Percentiles rank a stretch among this genome's conserved stretches.
Evolutionary conservation across 1,140 invertebrate genomes (phyloP).

Genomic region (Radopholus similis): DNA sequence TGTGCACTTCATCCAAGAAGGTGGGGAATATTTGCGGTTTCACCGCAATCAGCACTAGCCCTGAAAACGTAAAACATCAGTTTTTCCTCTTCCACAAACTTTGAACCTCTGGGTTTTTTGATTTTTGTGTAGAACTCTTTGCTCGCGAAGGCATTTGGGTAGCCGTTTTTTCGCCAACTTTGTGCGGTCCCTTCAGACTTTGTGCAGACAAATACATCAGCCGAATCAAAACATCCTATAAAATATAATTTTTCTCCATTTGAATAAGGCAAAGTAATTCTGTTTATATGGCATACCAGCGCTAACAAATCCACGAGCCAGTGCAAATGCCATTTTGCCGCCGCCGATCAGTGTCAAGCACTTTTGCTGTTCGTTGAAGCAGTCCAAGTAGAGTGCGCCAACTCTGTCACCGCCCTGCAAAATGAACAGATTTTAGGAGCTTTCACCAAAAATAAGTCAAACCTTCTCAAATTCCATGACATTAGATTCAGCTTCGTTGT

Average conservation of each 20-base stretch:
- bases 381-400: slow-evolving; percentile 11
- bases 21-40: slow-evolving; percentile 30
- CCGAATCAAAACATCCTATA: slow-evolving; percentile 25
- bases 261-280: background rate
- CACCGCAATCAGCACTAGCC: slow-evolving; percentile 28
- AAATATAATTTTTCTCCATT: slow-evolving; percentile 12
- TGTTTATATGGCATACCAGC: slow-evolving; percentile 18
- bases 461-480: too few species aligned
- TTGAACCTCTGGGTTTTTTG: slow-evolving; percentile 19
- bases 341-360: slow-evolving; percentile 30
- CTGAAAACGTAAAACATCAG: too few species aligned
- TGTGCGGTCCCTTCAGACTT: slow-evolving; percentile 27
- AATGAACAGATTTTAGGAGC: background rate
- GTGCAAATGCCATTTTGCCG: slow-evolving; percentile 35
- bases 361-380: slow-evolving; percentile 15
- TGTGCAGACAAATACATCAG: slow-evolving; percentile 25
- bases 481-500: too few species aligned
- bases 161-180: slow-evolving; percentile 17
- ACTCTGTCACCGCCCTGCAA: background rate
- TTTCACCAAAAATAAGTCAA: background rate
- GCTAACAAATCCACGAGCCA: slow-evolving; percentile 35
- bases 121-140: slow-evolving; percentile 15
- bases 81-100: slow-evolving; percentile 5
- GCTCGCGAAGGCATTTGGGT: slow-evolving; percentile 3
- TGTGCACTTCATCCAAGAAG: background rate